These are phyloP conservation scores for Acipenser ruthenus DNA, from an alignment of 2,797 vertebrate genomes.

Conservation along the genomic window DNA sequence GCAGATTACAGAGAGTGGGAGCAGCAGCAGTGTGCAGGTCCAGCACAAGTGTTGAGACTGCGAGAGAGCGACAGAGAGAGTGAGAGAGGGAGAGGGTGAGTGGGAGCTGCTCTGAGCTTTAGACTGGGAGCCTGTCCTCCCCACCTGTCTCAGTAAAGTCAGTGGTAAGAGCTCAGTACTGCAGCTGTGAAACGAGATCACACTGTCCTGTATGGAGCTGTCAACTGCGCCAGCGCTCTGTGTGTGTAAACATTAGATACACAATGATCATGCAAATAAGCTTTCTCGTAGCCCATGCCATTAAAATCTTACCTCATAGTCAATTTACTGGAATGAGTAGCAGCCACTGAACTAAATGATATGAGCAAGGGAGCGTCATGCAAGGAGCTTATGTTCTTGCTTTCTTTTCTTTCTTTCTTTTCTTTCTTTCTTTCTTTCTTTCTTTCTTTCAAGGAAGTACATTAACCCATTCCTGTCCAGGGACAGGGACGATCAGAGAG, in stretches of 20 bases:
- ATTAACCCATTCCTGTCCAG: slow-evolving; percentile 1
- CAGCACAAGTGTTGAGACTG: slow-evolving; percentile 7
- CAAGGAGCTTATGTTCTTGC: too few species aligned
- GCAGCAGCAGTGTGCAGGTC: not conserved
- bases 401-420: too few species aligned
- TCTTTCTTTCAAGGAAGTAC: not conserved
- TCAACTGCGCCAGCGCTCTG: too few species aligned
- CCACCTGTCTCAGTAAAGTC: too few species aligned
- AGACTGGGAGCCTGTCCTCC: too few species aligned
- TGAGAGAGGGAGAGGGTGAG: slow-evolving; percentile 13
- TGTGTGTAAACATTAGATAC: slow-evolving; percentile 27
- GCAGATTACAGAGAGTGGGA: too few species aligned
- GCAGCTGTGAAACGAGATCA: too few species aligned
- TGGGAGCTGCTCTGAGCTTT: slow-evolving; percentile 7
- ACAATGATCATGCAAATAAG: slow-evolving; percentile 28
- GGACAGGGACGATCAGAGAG: too few species aligned
- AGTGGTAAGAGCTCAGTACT: too few species aligned
- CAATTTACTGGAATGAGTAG: slow-evolving; percentile 19
- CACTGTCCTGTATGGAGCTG: not conserved
- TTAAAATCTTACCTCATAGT: slow-evolving; percentile 24
- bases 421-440: too few species aligned
- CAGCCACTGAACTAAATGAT: not conserved
- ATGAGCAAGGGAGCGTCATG: not conserved
- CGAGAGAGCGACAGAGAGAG: slow-evolving; percentile 6
- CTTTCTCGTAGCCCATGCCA: slow-evolving; percentile 32